phyloP scores from a whole-genome alignment of 2,113 vertebrate genomes.

The Ptyas mucosa region DNA sequence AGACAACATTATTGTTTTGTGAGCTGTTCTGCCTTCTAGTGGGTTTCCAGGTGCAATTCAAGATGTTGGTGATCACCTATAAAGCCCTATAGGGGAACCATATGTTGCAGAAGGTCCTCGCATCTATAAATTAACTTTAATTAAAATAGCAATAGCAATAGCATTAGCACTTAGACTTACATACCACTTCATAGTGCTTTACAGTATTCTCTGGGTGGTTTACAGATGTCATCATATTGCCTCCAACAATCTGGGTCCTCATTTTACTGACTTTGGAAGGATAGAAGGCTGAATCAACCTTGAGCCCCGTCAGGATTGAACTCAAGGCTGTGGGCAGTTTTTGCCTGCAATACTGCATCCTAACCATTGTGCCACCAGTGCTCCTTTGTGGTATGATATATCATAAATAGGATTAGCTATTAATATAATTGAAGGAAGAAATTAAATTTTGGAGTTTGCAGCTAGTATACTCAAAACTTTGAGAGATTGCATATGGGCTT shows the following conservation, averaged over 20 bases:
- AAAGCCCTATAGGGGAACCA: background rate
- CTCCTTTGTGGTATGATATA: background rate
- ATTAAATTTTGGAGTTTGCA: background rate
- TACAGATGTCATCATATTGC: background rate
- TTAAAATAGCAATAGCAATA: background rate
- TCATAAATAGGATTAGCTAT: background rate
- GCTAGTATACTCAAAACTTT: background rate
- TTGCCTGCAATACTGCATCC: background rate
- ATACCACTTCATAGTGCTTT: background rate
- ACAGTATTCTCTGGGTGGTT: background rate
- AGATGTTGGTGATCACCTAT: background rate
- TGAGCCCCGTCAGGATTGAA: background rate
- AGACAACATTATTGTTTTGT: background rate
- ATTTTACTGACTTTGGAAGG: background rate
- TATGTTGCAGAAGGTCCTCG: background rate
- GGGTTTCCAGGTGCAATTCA: background rate
- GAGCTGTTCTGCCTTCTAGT: background rate
- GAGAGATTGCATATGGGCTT: background rate
- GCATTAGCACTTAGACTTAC: background rate
- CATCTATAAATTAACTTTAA: background rate
- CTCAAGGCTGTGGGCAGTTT: background rate
- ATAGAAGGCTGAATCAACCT: background rate
- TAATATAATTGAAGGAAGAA: background rate
- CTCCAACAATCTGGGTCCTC: background rate
- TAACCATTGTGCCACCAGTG: background rate